Percentiles rank a stretch among this genome's conserved stretches.
Evolutionary conservation across 1,140 invertebrate species (phyloP).

Genomic region (Stenopsyche tienmushanensis): DNA sequence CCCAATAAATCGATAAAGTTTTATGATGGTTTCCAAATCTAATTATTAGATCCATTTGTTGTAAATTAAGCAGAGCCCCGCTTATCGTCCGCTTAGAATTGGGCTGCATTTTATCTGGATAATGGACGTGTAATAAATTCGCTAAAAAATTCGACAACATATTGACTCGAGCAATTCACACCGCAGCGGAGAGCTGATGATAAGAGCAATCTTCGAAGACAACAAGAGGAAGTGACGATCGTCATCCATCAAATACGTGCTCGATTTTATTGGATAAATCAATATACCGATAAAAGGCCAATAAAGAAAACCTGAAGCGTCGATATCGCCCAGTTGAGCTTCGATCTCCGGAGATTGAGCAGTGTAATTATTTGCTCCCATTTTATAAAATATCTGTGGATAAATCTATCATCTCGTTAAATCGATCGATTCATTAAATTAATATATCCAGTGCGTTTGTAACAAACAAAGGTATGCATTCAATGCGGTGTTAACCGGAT

Average conservation of each 20-base stretch:
- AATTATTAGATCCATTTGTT: too few species aligned
- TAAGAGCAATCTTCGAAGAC: background rate
- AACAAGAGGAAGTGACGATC: background rate
- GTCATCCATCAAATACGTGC: background rate
- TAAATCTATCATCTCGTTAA: background rate
- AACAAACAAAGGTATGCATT: too few species aligned
- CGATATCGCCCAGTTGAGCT: background rate
- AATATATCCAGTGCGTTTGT: constrained; percentile 15
- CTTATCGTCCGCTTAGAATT: too few species aligned
- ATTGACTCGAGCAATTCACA: background rate
- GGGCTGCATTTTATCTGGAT: too few species aligned
- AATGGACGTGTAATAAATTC: background rate
- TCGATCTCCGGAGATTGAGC: too few species aligned
- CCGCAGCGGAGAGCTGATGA: background rate
- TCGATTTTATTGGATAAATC: background rate
- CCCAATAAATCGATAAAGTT: too few species aligned
- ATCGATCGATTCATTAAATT: background rate
- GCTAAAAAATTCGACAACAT: background rate
- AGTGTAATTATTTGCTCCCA: too few species aligned
- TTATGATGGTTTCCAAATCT: too few species aligned
- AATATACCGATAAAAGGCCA: background rate
- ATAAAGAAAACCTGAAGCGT: background rate
- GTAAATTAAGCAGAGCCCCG: too few species aligned
- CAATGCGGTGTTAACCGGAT: too few species aligned
- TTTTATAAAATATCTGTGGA: background rate